Conservation (phyloP, 1,140 invertebrate species). For the Bradynema listronoti region DNA sequence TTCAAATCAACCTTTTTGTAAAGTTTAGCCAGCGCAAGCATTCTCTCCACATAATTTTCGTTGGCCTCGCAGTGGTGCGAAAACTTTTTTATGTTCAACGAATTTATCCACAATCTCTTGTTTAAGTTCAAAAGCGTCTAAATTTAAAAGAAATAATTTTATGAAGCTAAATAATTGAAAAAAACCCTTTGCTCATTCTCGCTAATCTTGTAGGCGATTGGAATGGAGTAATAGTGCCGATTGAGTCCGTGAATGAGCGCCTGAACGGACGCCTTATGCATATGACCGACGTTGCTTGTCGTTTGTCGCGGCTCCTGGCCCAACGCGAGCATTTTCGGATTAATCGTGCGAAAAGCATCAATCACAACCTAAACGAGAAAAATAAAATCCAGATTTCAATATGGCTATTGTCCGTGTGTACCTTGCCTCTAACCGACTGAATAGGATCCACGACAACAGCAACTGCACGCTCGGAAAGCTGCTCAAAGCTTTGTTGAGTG, state of each 20-base stretch:
- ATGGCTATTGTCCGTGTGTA: constrained; percentile 28
- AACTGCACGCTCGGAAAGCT: constrained; percentile 90
- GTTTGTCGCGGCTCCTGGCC: constrained; percentile 97
- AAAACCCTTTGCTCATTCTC: constrained; percentile 82
- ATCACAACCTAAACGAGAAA: constrained; percentile 64
- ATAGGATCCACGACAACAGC: constrained; percentile 99
- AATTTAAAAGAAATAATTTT: constrained; percentile 6
- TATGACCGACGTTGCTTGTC: constrained; percentile 93
- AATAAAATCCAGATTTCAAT: constrained; percentile 1
- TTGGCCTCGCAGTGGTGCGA: constrained; percentile 79
- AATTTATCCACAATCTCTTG: constrained; percentile 99
- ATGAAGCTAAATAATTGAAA: not conserved
- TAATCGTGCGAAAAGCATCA: constrained; percentile 72
- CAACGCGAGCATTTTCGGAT: constrained; percentile 97
- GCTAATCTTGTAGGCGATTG: constrained; percentile 98
- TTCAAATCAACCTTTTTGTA: constrained; percentile 80
- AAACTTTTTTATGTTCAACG: constrained; percentile 86
- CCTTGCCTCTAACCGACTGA: constrained; percentile 88
- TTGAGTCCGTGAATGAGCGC: constrained; percentile 97
- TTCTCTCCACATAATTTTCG: constrained; percentile 83
- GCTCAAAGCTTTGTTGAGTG: constrained; percentile 98
- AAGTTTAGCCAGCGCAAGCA: constrained; percentile 93
- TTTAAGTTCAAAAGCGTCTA: constrained; percentile 96
- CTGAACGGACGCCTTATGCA: constrained; percentile 97
- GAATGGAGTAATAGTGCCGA: constrained; percentile 97